These are phyloP conservation scores for Alligator mississippiensis DNA, from an alignment of 2,113 vertebrate genomes.

Conservation along the genomic window DNA sequence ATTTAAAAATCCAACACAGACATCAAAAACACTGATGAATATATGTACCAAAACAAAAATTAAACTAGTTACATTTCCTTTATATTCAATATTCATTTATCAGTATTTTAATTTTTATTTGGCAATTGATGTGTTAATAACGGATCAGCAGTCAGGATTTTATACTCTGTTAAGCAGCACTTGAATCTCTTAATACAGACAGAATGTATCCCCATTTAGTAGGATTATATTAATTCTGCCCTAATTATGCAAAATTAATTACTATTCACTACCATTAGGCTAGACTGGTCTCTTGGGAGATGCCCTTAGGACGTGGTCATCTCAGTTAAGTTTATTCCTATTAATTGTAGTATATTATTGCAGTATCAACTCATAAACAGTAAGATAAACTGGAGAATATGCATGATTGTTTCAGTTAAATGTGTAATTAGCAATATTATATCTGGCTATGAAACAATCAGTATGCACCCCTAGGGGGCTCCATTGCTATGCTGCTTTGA, in stretches of 20 bases:
- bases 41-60: background rate
- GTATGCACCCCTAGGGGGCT: conserved; percentile 63
- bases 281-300: background rate
- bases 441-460: background rate
- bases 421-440: background rate
- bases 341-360: background rate
- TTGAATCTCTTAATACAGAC: background rate
- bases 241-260: background rate
- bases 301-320: background rate
- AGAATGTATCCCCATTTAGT: background rate
- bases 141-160: background rate
- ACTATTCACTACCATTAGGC: background rate
- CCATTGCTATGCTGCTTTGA: conserved; percentile 37
- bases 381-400: background rate
- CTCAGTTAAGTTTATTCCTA: background rate
- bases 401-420: background rate
- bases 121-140: background rate
- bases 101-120: background rate
- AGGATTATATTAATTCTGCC: background rate
- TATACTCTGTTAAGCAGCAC: background rate
- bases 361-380: background rate
- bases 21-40: background rate
- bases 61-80: background rate
- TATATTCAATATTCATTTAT: background rate
- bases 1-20: background rate